Conservation (phyloP, 2,888 invertebrate genomes). For the Drosophila acutilabella region DNA sequence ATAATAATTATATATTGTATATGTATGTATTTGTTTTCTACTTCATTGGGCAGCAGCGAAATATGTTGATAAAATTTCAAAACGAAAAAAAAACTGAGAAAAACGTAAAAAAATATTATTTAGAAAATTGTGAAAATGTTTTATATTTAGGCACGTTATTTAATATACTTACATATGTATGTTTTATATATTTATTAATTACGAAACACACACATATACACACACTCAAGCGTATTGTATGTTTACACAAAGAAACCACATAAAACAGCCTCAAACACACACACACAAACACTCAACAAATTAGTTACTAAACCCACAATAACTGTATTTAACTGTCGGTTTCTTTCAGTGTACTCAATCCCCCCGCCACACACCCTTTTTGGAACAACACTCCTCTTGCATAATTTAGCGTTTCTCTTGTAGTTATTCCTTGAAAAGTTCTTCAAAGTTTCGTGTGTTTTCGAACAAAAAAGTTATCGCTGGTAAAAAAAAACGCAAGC, state of each 20-base stretch:
- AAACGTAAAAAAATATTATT: slow-evolving; percentile 63
- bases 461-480: slow-evolving; percentile 70
- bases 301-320: slow-evolving; percentile 52
- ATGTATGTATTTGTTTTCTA: slow-evolving; percentile 53
- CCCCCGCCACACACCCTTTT: slow-evolving; percentile 4
- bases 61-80: slow-evolving; percentile 60
- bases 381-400: slow-evolving; percentile 23
- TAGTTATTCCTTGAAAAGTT: slow-evolving; percentile 67
- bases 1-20: slow-evolving; percentile 32
- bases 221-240: slow-evolving; percentile 36
- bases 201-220: slow-evolving; percentile 34
- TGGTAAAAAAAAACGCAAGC: slow-evolving; percentile 51
- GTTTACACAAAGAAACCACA: slow-evolving; percentile 25
- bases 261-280: slow-evolving; percentile 23
- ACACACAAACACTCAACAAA: slow-evolving; percentile 38
- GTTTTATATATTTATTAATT: slow-evolving; percentile 69
- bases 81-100: slow-evolving; percentile 1
- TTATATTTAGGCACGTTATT: slow-evolving; percentile 76
- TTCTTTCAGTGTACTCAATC: slow-evolving; percentile 69
- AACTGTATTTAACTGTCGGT: slow-evolving; percentile 61
- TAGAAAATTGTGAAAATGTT: slow-evolving; percentile 75
- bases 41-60: slow-evolving; percentile 71
- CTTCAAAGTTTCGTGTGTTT: slow-evolving; percentile 65
- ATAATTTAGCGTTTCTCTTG: slow-evolving; percentile 53
- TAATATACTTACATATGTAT: slow-evolving; percentile 60